A percentile compares a stretch with the other conserved stretches of the same genome.
Evolutionary conservation across 1,140 invertebrate genomes (phyloP).

Genomic region (Drosophila micromelanica): DNA sequence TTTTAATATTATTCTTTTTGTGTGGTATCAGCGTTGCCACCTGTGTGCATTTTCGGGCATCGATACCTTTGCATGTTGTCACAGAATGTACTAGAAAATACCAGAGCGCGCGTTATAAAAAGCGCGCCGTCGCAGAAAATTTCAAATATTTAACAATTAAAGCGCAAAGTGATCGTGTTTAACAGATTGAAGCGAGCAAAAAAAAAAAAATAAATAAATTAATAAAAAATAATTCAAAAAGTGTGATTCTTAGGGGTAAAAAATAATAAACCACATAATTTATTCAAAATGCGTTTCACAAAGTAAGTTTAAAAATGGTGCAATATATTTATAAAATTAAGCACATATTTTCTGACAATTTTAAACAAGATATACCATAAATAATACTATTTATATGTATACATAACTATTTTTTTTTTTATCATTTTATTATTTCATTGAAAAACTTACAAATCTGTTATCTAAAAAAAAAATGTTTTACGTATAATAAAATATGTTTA

Average conservation of each 20-base stretch:
- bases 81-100: conserved; percentile 53
- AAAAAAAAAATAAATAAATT: neutral
- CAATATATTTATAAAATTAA: neutral
- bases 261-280: neutral
- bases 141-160: conserved; percentile 56
- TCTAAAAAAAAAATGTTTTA: no score
- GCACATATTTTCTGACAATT: neutral
- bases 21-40: conserved; percentile 27
- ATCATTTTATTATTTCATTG: no score
- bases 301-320: conserved; percentile 43
- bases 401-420: no score
- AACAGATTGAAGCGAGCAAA: neutral
- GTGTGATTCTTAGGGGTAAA: conserved; percentile 7
- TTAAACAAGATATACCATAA: neutral
- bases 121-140: conserved; percentile 15
- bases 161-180: conserved; percentile 36
- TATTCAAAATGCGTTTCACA: conserved; percentile 66
- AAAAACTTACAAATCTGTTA: no score
- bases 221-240: conserved; percentile 1
- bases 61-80: conserved; percentile 1
- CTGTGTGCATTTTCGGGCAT: conserved; percentile 20
- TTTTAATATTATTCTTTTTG: conserved; percentile 10
- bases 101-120: conserved; percentile 51
- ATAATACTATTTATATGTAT: neutral
- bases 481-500: neutral